A percentile compares a stretch with the other conserved stretches of the same genome.
These are phyloP conservation scores for Drosophila lini DNA, from an alignment of 1,140 invertebrate genomes.

Conservation along the genomic window DNA sequence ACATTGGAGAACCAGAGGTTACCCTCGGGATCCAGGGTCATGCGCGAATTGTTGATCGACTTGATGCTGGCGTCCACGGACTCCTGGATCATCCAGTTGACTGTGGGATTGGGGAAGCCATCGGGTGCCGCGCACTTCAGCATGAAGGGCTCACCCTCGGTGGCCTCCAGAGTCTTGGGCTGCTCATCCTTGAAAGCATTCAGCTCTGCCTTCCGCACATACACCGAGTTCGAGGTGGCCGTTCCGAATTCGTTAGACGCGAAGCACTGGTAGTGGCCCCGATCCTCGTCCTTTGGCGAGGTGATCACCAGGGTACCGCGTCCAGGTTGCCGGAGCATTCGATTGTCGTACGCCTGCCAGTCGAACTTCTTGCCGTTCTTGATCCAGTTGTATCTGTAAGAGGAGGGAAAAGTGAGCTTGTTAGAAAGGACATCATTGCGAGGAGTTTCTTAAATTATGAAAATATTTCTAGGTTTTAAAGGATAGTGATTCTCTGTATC, in stretches of 20 bases:
- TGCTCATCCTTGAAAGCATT: slow-evolving; percentile 94
- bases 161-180: slow-evolving; percentile 87
- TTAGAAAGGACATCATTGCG: neutral
- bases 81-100: slow-evolving; percentile 96
- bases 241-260: slow-evolving; percentile 97
- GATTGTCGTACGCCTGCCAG: slow-evolving; percentile 95
- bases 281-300: slow-evolving; percentile 94
- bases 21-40: slow-evolving; percentile 97
- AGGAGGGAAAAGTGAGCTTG: neutral
- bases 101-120: slow-evolving; percentile 96
- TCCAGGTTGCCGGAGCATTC: slow-evolving; percentile 96
- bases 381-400: slow-evolving; percentile 95
- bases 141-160: slow-evolving; percentile 95
- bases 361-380: slow-evolving; percentile 97
- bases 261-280: slow-evolving; percentile 99
- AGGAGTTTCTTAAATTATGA: too few species aligned
- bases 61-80: slow-evolving; percentile 89
- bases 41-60: slow-evolving; percentile 95
- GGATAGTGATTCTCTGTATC: too few species aligned
- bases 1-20: slow-evolving; percentile 98
- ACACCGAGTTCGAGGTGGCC: slow-evolving; percentile 97
- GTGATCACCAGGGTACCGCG: slow-evolving; percentile 96
- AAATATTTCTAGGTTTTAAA: neutral
- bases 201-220: slow-evolving; percentile 96
- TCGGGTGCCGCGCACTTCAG: slow-evolving; percentile 95